Conservation (phyloP, 2,797 vertebrate species). For the Sarcophilus harrisii region DNA sequence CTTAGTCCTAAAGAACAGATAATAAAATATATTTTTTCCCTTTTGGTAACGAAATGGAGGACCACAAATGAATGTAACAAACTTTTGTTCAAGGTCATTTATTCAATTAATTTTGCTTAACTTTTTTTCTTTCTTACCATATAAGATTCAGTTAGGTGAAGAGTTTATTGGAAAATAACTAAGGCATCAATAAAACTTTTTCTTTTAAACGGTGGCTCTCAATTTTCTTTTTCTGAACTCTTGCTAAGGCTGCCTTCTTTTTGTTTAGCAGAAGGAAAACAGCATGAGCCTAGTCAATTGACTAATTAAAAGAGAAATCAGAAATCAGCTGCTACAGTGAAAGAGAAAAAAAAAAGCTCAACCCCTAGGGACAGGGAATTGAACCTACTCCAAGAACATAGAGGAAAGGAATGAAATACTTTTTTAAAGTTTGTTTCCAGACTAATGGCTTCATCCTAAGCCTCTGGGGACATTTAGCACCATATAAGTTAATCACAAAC, state of each 20-base stretch:
- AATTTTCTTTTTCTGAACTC: slow-evolving; percentile 1
- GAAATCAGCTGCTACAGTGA: slow-evolving; percentile 9
- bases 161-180: background rate
- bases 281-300: slow-evolving; percentile 31
- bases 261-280: slow-evolving; percentile 22
- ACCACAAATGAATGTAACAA: background rate
- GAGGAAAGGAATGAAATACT: slow-evolving; percentile 4
- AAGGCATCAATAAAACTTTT: background rate
- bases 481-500: background rate
- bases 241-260: slow-evolving; percentile 11
- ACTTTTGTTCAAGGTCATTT: background rate
- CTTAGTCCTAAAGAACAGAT: background rate
- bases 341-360: background rate
- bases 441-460: background rate
- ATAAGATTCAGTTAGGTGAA: background rate
- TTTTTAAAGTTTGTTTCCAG: slow-evolving; percentile 5
- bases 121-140: background rate
- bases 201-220: background rate
- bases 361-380: background rate
- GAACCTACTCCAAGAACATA: slow-evolving; percentile 23
- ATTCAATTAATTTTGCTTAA: background rate
- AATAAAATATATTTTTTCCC: background rate
- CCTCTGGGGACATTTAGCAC: slow-evolving; percentile 2
- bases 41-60: background rate
- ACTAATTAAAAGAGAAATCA: slow-evolving; percentile 24